These are phyloP conservation scores for Chrysomela aeneicollis DNA, from an alignment of 2,888 invertebrate genomes.

Conservation along the genomic window DNA sequence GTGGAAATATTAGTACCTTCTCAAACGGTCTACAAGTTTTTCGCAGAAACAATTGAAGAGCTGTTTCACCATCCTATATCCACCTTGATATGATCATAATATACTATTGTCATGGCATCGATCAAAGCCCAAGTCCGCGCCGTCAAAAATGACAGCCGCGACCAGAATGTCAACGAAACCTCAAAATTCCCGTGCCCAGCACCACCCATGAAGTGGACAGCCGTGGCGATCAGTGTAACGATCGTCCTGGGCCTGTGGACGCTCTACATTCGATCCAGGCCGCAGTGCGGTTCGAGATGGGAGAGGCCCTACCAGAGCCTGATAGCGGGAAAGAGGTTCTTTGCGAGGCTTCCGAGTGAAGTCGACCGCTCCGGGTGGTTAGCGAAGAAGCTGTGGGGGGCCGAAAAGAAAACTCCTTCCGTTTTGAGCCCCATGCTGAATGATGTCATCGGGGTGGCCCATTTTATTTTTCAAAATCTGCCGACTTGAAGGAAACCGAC, in stretches of 20 bases:
- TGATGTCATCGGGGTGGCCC: constrained; percentile 1
- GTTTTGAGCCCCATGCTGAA: constrained; percentile 8
- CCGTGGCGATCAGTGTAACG: neutral
- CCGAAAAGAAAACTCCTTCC: neutral
- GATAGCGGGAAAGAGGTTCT: neutral
- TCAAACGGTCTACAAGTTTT: too few species aligned
- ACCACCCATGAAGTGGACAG: constrained; percentile 1
- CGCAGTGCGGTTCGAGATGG: neutral
- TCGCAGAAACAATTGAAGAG: too few species aligned
- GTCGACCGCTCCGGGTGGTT: neutral
- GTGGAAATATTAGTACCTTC: too few species aligned
- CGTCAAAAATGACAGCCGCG: neutral
- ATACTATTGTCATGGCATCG: too few species aligned
- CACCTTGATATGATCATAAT: too few species aligned
- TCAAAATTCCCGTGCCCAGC: neutral
- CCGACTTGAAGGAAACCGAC: neutral
- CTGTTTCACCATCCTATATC: too few species aligned
- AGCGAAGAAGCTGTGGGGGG: neutral
- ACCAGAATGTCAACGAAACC: neutral
- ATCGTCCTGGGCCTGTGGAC: neutral
- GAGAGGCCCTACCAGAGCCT: neutral
- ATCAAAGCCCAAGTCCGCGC: too few species aligned
- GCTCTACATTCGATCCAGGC: neutral
- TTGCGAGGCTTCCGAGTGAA: neutral
- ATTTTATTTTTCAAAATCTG: constrained; percentile 2